Evolutionary conservation across 2,113 vertebrate genomes (phyloP).

Genomic region (Alectura lathami): DNA sequence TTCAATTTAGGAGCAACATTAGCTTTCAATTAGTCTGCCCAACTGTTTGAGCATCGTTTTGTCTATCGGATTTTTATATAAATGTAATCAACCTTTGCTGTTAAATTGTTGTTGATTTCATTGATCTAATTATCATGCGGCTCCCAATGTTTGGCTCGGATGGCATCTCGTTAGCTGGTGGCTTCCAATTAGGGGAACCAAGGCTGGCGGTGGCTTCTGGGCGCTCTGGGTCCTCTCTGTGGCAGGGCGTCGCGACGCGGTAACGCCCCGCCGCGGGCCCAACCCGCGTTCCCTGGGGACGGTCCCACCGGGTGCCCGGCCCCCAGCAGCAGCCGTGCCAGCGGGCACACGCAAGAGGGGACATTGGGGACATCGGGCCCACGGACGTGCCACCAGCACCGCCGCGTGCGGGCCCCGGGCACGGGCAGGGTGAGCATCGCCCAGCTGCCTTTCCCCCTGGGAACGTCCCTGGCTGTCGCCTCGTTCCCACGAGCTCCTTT

Average conservation of each 20-base stretch:
- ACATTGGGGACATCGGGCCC: background rate
- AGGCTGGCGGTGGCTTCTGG: background rate
- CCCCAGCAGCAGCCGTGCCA: background rate
- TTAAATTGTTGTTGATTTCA: background rate
- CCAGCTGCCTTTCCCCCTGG: background rate
- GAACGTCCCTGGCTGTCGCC: background rate
- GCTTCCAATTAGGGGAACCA: background rate
- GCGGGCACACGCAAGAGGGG: background rate
- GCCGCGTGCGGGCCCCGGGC: background rate
- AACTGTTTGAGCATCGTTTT: conserved; percentile 40
- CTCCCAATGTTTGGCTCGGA: conserved; percentile 1
- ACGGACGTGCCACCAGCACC: background rate
- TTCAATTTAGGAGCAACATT: conserved; percentile 66
- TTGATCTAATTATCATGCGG: background rate
- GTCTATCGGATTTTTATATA: conserved; percentile 3
- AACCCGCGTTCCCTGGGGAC: background rate
- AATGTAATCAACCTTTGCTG: conserved; percentile 59
- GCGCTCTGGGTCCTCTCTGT: background rate
- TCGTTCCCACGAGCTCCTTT: background rate
- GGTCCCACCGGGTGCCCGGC: background rate
- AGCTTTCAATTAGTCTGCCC: conserved; percentile 67
- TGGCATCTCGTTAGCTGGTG: background rate
- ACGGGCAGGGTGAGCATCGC: background rate
- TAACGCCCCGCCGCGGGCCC: background rate
- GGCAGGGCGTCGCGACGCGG: background rate